These are phyloP conservation scores for Meloidogyne hapla DNA, from an alignment of 1,140 invertebrate genomes.

Conservation along the genomic window DNA sequence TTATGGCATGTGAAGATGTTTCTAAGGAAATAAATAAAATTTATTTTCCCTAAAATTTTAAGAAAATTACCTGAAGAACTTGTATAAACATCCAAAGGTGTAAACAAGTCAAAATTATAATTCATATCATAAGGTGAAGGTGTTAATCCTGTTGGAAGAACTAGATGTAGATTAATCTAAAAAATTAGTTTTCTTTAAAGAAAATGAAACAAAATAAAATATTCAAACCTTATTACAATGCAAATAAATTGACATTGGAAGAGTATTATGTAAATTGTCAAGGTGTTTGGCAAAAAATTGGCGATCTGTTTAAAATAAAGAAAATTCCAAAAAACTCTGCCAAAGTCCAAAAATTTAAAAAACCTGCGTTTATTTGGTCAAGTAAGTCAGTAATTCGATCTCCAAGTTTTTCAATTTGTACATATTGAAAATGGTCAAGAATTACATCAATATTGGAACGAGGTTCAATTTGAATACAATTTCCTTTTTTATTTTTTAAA, in stretches of 20 bases:
- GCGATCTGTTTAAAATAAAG: constrained; percentile 4
- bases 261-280: not conserved
- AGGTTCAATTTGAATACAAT: constrained; percentile 30
- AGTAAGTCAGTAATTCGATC: constrained; percentile 19
- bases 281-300: constrained; percentile 29
- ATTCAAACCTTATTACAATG: constrained; percentile 30
- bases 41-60: not conserved
- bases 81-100: not conserved
- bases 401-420: constrained; percentile 29
- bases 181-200: not conserved
- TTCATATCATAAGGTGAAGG: constrained; percentile 36
- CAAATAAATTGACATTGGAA: constrained; percentile 25
- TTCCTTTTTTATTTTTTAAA: not conserved
- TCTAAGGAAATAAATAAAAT: too few relatives aligned
- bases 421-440: constrained; percentile 38
- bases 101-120: not conserved
- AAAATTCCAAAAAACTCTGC: not conserved
- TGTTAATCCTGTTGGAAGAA: constrained; percentile 26
- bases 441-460: constrained; percentile 20
- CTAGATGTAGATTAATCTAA: constrained; percentile 29
- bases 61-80: not conserved
- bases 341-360: not conserved
- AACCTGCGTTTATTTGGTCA: constrained; percentile 31
- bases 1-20: not conserved
- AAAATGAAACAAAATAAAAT: not conserved